Evolutionary conservation across 2,797 vertebrate genomes (phyloP), one percentile per base, ranked within the genome.

Genomic region (Graptemys geographica): DNA sequence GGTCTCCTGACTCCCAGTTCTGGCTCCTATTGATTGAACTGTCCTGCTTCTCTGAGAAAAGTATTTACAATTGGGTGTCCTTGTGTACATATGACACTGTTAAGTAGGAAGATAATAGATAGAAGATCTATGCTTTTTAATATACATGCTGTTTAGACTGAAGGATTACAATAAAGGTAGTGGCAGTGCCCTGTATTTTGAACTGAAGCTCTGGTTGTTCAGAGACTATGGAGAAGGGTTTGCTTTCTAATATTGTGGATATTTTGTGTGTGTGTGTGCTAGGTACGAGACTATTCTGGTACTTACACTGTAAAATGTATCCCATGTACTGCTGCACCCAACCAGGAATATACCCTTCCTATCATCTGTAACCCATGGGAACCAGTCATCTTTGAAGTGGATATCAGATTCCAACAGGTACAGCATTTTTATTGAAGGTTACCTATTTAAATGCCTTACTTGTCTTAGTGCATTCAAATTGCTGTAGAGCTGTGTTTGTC

Each of bases 381-480:
- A 91, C 98, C 98, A 1, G 97, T 99, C 65, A 98, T 97, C 11
- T 99, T 99, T 94, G 98, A 99, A 89, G 98, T 99, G 96, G 98
- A 99, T 97, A 99, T 99, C 96, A 98, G 98, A 93, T 99, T 99
- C 98, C 98, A 99, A 94, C 98, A 99, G 99, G 99, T 99, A 84
- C 93, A 96, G 41, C 9, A 11, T 84, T 80, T 89, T 79, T 11
- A 53, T 72, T 82, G 9, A 47, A 69, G 19, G 19, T 23, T 72
- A 11, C 6, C 3, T 2, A 0, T 49, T 79, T 76, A 74, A 49
- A 8, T n/a, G 13, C 49, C 28, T 21, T 79, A 53, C 59, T 27
- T 72, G 59, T 55, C n/a, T 74, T n/a, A 13, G 12, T 62, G 82
- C 52, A 81, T 44, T 25, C 59, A 79, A 47, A 12, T 41, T 79